Evolutionary conservation across 1,140 invertebrate genomes (phyloP).

Genomic region (Trichonephila clavata): DNA sequence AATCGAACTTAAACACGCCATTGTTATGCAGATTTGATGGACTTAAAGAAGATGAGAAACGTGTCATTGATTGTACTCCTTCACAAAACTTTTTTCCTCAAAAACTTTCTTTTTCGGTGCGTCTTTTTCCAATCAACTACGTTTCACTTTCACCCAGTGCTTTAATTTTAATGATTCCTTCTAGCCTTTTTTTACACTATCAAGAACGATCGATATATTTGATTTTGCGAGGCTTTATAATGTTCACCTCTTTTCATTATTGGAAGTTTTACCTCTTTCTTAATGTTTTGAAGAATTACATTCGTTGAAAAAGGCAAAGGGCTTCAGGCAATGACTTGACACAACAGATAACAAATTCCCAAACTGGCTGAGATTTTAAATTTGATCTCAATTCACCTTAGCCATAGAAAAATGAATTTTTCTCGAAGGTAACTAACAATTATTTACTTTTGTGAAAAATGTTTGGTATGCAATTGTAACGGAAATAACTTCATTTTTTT

Average conservation of each 20-base stretch:
- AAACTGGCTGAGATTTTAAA: conserved; percentile 20
- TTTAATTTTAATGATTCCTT: conserved; percentile 70
- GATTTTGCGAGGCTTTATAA: conserved; percentile 35
- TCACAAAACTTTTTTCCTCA: conserved; percentile 10
- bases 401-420: not conserved
- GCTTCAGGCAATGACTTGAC: not conserved
- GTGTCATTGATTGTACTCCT: conserved; percentile 69
- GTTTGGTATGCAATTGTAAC: not conserved
- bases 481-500: too few species aligned
- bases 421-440: not conserved
- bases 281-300: conserved; percentile 27
- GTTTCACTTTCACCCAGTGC: conserved; percentile 33
- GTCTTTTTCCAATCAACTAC: conserved; percentile 56
- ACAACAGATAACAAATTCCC: not conserved
- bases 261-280: conserved; percentile 21
- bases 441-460: conserved; percentile 6
- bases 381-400: not conserved
- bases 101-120: not conserved
- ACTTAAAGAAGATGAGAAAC: conserved; percentile 63
- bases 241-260: conserved; percentile 9
- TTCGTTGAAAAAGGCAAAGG: not conserved
- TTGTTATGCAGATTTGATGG: conserved; percentile 75
- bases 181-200: conserved; percentile 38
- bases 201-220: conserved; percentile 44
- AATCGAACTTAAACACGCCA: conserved; percentile 57